A percentile compares a stretch with the other conserved stretches of the same genome.
These are phyloP conservation scores for Camponotus vicinus DNA, from an alignment of 1,140 invertebrate genomes.

Conservation along the genomic window DNA sequence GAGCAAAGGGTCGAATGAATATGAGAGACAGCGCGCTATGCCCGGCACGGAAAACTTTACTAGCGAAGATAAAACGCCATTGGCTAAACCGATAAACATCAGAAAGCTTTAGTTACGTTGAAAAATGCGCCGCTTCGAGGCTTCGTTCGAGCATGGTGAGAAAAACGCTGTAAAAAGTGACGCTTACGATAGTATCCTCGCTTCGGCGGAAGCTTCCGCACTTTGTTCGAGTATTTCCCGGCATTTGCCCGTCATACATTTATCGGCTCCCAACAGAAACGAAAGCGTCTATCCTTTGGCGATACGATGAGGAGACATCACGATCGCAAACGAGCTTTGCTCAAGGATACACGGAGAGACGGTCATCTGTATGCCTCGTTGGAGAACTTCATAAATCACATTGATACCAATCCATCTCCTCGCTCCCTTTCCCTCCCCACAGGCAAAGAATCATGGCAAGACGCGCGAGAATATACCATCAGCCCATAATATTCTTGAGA, in stretches of 20 bases:
- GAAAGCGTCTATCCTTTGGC: background rate
- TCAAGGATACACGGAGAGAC: background rate
- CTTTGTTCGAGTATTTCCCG: constrained; percentile 47
- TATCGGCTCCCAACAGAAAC: constrained; percentile 19
- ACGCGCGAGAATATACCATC: background rate
- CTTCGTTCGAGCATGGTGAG: constrained; percentile 26
- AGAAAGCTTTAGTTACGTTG: constrained; percentile 73
- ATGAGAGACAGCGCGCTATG: background rate
- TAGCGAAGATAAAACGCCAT: constrained; percentile 64
- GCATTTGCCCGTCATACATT: constrained; percentile 21
- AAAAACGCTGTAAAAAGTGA: constrained; percentile 54
- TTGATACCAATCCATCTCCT: background rate
- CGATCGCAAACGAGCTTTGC: background rate
- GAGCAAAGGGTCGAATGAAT: background rate
- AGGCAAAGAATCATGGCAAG: background rate
- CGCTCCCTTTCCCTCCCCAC: no score
- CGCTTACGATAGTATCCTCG: constrained; percentile 4
- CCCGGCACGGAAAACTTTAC: constrained; percentile 18
- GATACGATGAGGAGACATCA: background rate
- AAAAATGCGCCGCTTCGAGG: constrained; percentile 68
- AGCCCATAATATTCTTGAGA: background rate
- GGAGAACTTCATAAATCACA: constrained; percentile 29
- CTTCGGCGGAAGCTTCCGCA: constrained; percentile 20
- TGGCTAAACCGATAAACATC: constrained; percentile 79
- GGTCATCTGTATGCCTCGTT: background rate